phyloP scores from a whole-genome alignment of 1,140 invertebrate species.

The Sitodiplosis mosellana region DNA sequence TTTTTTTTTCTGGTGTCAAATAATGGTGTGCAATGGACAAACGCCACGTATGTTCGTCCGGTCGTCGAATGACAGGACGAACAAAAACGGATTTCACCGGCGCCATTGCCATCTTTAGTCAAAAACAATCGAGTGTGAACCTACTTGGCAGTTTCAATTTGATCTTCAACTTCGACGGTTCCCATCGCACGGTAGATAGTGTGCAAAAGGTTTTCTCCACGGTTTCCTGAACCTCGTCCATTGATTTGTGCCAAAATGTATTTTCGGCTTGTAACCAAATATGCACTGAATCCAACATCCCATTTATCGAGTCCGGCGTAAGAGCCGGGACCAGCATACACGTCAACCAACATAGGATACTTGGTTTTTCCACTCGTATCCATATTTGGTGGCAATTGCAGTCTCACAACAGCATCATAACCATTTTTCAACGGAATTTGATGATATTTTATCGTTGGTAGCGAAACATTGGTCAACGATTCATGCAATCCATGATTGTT shows the following conservation, averaged over 20 bases:
- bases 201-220: constrained; percentile 70
- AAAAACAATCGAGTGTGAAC: too few species aligned
- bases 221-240: constrained; percentile 69
- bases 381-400: constrained; percentile 59
- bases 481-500: constrained; percentile 11
- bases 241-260: constrained; percentile 79
- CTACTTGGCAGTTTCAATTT: constrained; percentile 36
- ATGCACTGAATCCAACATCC: constrained; percentile 57
- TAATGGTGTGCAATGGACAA: too few species aligned
- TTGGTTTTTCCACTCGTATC: constrained; percentile 41
- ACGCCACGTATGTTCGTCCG: too few species aligned
- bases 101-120: too few species aligned
- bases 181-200: constrained; percentile 68
- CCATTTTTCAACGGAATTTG: constrained; percentile 16
- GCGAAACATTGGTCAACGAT: constrained; percentile 11
- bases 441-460: constrained; percentile 15
- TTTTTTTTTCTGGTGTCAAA: too few species aligned
- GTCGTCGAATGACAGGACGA: too few species aligned
- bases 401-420: constrained; percentile 20
- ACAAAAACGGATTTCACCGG: too few species aligned
- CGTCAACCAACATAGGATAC: constrained; percentile 76
- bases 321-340: constrained; percentile 81
- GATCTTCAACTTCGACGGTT: constrained; percentile 73
- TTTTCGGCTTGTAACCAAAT: constrained; percentile 63
- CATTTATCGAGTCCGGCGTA: constrained; percentile 61